A percentile compares a stretch with the other conserved stretches of the same genome.
Conservation (phyloP, 1,140 invertebrate species). For the Aphis craccivora region DNA sequence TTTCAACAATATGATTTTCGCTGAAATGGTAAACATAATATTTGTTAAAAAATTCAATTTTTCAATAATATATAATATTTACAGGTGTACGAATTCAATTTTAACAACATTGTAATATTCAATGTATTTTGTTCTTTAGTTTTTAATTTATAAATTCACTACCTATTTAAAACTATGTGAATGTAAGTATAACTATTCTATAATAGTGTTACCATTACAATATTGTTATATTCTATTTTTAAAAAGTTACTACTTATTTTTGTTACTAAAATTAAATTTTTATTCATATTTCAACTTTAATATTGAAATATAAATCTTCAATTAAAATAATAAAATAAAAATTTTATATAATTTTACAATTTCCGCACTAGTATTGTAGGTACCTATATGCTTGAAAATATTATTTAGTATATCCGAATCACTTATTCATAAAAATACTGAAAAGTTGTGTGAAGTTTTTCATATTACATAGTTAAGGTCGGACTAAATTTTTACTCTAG, state of each 20-base stretch:
- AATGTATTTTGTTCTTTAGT: not conserved
- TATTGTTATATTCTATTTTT: not conserved
- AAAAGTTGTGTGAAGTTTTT: not conserved
- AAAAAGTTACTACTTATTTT: not conserved
- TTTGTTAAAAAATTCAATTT: not conserved
- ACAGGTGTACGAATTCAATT: not conserved
- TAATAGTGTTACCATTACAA: not conserved
- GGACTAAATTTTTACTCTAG: not conserved
- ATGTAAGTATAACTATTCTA: not conserved
- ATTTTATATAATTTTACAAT: not conserved
- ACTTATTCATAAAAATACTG: not conserved
- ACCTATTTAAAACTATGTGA: not conserved
- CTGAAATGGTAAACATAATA: not conserved
- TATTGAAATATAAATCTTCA: not conserved
- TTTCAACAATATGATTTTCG: not conserved
- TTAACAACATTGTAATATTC: not conserved
- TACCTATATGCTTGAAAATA: not conserved
- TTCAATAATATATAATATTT: not conserved
- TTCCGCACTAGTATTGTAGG: not conserved
- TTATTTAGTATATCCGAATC: not conserved
- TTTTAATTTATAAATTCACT: not conserved
- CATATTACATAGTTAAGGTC: not conserved
- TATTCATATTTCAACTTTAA: not conserved
- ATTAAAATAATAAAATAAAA: not conserved
- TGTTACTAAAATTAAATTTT: not conserved